A percentile compares a stretch with the other conserved stretches of the same genome.
Evolutionary conservation across 2,888 invertebrate species (phyloP).

Genomic region (Drosophila neotestacea): DNA sequence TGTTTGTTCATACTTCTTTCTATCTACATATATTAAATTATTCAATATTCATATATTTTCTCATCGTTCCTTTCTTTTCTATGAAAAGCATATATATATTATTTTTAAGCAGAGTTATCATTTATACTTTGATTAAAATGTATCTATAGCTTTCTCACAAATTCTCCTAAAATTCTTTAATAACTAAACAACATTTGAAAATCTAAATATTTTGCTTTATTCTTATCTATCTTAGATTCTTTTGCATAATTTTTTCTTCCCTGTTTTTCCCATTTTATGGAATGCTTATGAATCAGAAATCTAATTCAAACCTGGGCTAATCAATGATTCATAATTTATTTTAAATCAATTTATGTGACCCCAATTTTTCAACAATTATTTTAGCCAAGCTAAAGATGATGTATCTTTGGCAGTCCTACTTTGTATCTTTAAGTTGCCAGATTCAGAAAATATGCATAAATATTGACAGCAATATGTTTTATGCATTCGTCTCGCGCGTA

Average conservation of each 20-base stretch:
- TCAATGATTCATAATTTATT: slow-evolving; percentile 19
- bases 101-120: background rate
- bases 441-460: slow-evolving; percentile 5
- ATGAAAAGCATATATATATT: background rate
- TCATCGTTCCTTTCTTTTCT: no score
- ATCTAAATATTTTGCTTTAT: background rate
- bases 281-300: slow-evolving; percentile 17
- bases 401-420: background rate
- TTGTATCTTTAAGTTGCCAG: background rate
- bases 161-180: background rate
- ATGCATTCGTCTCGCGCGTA: slow-evolving; percentile 26
- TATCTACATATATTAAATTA: no score
- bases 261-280: background rate
- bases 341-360: slow-evolving; percentile 3
- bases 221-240: background rate
- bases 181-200: background rate
- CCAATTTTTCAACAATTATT: background rate
- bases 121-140: background rate
- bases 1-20: no score
- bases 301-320: slow-evolving; percentile 1
- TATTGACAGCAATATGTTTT: slow-evolving; percentile 39
- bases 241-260: background rate
- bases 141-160: background rate
- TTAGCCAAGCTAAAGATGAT: background rate
- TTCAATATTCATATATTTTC: no score